Evolutionary conservation across 2,113 vertebrate genomes (phyloP).

Genomic region (Agapornis roseicollis): DNA sequence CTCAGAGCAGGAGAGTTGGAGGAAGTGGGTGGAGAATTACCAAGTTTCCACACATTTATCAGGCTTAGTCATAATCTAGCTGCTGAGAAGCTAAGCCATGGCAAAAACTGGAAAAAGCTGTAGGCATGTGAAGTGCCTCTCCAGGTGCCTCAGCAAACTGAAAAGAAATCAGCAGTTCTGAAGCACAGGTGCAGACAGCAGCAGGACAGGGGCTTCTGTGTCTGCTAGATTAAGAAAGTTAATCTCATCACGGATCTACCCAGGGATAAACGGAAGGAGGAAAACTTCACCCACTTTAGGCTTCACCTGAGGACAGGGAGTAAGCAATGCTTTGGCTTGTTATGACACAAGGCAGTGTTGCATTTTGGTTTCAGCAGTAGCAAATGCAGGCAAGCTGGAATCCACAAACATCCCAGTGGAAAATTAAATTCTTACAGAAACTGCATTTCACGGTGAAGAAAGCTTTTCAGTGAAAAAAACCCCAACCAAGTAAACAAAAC

Average conservation of each 20-base stretch:
- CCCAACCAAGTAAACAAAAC: too few relatives aligned
- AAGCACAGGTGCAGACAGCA: neutral
- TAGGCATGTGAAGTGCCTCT: neutral
- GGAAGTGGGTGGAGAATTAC: constrained; percentile 52
- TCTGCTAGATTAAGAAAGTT: neutral
- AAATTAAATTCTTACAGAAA: neutral
- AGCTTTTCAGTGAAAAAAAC: neutral
- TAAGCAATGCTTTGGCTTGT: neutral
- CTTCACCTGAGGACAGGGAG: neutral
- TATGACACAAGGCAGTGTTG: neutral
- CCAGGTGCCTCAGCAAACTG: neutral
- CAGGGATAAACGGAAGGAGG: neutral
- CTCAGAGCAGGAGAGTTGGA: constrained; percentile 52
- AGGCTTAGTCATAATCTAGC: constrained; percentile 52
- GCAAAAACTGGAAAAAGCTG: neutral
- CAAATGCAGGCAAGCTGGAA: neutral
- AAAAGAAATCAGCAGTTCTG: neutral
- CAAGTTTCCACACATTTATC: constrained; percentile 56
- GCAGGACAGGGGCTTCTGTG: neutral
- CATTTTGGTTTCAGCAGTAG: neutral
- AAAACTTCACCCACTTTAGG: neutral
- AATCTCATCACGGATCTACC: neutral
- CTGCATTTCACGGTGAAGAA: neutral
- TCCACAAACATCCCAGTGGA: neutral
- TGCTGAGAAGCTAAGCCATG: constrained; percentile 27